Base-by-base conservation (phyloP, 1,140 invertebrate genomes). In the Microplitis mediator region DNA sequence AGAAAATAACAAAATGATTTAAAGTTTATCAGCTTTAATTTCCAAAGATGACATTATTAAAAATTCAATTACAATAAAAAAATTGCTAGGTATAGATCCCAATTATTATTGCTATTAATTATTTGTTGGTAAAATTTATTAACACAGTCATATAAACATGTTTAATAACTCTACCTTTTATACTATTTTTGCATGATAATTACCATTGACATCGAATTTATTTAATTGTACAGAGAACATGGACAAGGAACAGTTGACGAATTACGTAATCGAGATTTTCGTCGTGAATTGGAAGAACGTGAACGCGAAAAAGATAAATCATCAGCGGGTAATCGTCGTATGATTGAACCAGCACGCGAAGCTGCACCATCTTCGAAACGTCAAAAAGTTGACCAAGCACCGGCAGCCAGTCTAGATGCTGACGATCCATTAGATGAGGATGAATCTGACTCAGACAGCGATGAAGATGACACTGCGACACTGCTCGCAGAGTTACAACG, bases 181-280 rank as follows among this genome's bases (percentile, higher is more conserved):
- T 58, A n/a, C n/a, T n/a, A n/a, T n/a, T n/a, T n/a, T n/a, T n/a
- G n/a, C n/a, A 23, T 31, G 1, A 2, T 54, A 5, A 54, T 23
- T 14, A n/a, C 4, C 9, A 14, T 54, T 6, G n/a, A 14, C 5
- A 14, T 54, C 0, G n/a, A 54, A 13, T 31, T n/a, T 4, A 35
- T 3, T 52, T 60, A 58, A 54, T 73, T 56, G 73, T 71, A 50
- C n/a, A 98, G 97, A 85, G 97, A 99, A 89, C 92, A 95, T 88
- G 98, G 98, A 3, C 98, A 99, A 89, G 93, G 93, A 45, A 97
- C 96, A 50, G 88, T 91, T 69, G 97, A 98, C 54, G 98, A 99
- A 83, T 86, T 96, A 9, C 90, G 95, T 61, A 91, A 90, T 69
- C 91, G 96, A 74, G 97, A 99, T 87, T 98, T 99, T 83, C 94